Evolutionary conservation across 2,888 invertebrate species (phyloP), one percentile per base, ranked within the genome.

Genomic region (Brachyptera risi): DNA sequence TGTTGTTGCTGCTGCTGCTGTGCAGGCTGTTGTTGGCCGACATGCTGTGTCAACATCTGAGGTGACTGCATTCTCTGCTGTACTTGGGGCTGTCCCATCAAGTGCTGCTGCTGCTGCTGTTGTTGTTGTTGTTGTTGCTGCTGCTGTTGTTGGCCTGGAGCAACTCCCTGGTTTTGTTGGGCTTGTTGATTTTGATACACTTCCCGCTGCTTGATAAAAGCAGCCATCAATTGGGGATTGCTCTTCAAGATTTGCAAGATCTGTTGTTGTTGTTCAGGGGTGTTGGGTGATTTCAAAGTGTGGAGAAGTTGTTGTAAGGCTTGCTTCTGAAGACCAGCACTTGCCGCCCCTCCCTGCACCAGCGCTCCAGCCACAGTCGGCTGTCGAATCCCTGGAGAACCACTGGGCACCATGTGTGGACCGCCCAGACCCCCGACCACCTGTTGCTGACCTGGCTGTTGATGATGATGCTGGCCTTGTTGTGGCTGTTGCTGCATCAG

Each of bases 181-280:
- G 76, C 78, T 58, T 68, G 69, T 56, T 70, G 70, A 56, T 71
- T 69, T 65, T 73, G 70, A 38, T 66, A 64, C 51, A 83, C 85
- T 78, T 89, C 87, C 73, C 91, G 80, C 75, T 92, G 92, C 72
- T 94, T 93, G 67, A 96, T 90, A 73, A 94, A 94, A 59, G 95
- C 93, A 60, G 95, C 93, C 93, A 96, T 96, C 50, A 97, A 81
- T 69, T 92, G 92, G 40, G 96, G 96, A 78, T 96, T 94, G 66
- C 90, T 88, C 76, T 95, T 95, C 66, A 96, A 83, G 71, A 96
- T 93, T 71, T 88, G 86, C 65, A 96, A 80, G 64, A 92, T 86
- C 76, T 92, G 90, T 72, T 89, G 89, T 72, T 96, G 96, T 73
- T 96, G 96, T 72, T 96, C 93, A 67, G 90, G 90, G 54, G 92